A percentile compares a stretch with the other conserved stretches of the same genome.
Conservation (phyloP, 2,113 vertebrate genomes). For the Protomyctophum bolini region DNA sequence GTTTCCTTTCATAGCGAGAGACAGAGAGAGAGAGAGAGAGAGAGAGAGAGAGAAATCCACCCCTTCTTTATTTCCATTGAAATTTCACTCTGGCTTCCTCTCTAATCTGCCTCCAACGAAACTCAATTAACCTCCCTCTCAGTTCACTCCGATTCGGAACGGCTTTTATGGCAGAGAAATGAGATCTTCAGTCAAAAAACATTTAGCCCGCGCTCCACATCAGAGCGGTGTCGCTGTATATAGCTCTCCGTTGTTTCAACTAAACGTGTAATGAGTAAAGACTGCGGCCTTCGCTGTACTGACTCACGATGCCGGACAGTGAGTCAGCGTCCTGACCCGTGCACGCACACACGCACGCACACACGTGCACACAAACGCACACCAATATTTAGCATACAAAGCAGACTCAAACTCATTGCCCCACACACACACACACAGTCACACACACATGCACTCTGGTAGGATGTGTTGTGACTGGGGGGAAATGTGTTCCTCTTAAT, state of each 20-base stretch:
- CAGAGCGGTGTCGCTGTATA: neutral
- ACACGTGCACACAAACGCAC: constrained; percentile 6
- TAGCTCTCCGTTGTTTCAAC: constrained; percentile 32
- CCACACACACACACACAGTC: constrained; percentile 56
- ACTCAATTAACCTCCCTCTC: too few relatives aligned
- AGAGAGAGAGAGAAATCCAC: too few relatives aligned
- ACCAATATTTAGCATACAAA: constrained; percentile 55
- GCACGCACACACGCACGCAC: neutral
- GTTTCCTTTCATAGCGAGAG: too few relatives aligned
- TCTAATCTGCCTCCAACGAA: too few relatives aligned
- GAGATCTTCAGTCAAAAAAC: neutral
- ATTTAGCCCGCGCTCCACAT: neutral
- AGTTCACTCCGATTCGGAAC: too few relatives aligned
- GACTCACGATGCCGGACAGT: constrained; percentile 66
- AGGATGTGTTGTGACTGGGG: constrained; percentile 71
- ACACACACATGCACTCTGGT: constrained; percentile 30
- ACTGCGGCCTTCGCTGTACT: constrained; percentile 69
- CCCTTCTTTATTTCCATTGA: too few relatives aligned
- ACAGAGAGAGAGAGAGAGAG: too few relatives aligned
- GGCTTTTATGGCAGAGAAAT: too few relatives aligned
- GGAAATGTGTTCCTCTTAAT: constrained; percentile 65
- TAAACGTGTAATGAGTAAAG: constrained; percentile 60
- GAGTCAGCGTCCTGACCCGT: constrained; percentile 69
- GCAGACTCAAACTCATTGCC: constrained; percentile 68
- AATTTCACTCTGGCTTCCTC: too few relatives aligned